These are phyloP conservation scores for Arbacia lixula DNA, from an alignment of 53 echinoderm and acorn worm species.

Conservation along the genomic window DNA sequence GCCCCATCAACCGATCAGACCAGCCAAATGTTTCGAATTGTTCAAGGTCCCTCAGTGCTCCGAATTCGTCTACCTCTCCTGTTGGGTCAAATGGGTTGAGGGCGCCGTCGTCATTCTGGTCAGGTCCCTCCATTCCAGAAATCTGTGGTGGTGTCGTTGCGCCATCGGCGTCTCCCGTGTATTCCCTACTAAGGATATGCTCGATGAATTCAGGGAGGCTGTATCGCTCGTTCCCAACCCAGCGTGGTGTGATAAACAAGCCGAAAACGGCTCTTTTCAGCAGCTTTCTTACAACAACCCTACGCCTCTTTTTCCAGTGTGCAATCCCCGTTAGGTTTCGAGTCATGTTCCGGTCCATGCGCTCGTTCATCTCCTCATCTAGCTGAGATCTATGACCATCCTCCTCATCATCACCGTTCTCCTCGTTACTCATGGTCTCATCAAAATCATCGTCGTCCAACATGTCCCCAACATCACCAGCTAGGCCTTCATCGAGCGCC, in stretches of 20 bases:
- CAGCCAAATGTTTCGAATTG: neutral
- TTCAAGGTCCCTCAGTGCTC: neutral
- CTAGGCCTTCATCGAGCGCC: neutral
- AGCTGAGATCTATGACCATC: neutral
- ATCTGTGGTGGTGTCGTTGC: neutral
- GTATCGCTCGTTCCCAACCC: neutral
- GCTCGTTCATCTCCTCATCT: too few relatives aligned
- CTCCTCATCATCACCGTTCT: neutral
- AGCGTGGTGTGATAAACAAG: neutral
- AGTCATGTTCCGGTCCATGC: too few relatives aligned
- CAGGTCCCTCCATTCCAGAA: neutral
- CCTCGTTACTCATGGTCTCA: neutral
- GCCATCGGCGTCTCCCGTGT: neutral
- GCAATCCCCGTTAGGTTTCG: neutral
- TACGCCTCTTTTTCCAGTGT: neutral
- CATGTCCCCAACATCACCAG: neutral
- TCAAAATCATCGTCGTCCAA: neutral
- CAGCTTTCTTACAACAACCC: neutral
- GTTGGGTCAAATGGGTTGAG: too few relatives aligned
- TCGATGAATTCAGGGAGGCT: neutral
- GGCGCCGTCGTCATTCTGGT: neutral
- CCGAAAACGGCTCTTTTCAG: neutral
- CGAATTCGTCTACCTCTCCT: neutral
- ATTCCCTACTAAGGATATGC: neutral
- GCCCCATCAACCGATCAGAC: neutral